These are phyloP conservation scores for Nipponacmea schrenckii DNA, from an alignment of 2,888 invertebrate genomes.

Conservation along the genomic window DNA sequence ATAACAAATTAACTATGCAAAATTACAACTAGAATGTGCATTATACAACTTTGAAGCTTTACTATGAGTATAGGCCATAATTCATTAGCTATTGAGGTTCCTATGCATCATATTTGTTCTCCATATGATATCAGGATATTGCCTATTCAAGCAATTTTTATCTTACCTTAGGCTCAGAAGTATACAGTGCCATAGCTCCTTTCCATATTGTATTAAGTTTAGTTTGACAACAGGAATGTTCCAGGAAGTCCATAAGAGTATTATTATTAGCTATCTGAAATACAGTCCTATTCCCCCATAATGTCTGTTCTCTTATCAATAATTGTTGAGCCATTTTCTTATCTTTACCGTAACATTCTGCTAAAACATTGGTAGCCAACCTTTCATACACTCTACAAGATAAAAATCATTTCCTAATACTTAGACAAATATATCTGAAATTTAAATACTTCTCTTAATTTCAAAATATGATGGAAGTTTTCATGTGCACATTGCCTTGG, in stretches of 20 bases:
- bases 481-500: too few species aligned
- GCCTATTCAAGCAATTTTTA: too few species aligned
- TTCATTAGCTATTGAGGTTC: too few species aligned
- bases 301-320: slow-evolving; percentile 51
- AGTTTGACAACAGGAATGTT: slow-evolving; percentile 65
- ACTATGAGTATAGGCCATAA: too few species aligned
- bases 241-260: slow-evolving; percentile 65
- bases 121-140: too few species aligned
- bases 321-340: slow-evolving; percentile 57
- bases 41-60: too few species aligned
- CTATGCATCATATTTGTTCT: too few species aligned
- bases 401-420: not conserved
- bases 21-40: too few species aligned
- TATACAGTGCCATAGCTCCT: slow-evolving; percentile 65
- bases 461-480: too few species aligned
- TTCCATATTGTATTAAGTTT: slow-evolving; percentile 67
- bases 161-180: slow-evolving; percentile 60
- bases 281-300: slow-evolving; percentile 59
- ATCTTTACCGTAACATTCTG: slow-evolving; percentile 61
- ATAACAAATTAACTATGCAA: too few species aligned
- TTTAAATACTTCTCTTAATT: too few species aligned
- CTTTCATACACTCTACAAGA: slow-evolving; percentile 58
- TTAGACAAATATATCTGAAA: too few species aligned
- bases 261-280: slow-evolving; percentile 61
- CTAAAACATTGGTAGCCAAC: slow-evolving; percentile 58